Base-by-base conservation (phyloP, 2,888 invertebrate genomes). In the Cerastoderma edule region DNA sequence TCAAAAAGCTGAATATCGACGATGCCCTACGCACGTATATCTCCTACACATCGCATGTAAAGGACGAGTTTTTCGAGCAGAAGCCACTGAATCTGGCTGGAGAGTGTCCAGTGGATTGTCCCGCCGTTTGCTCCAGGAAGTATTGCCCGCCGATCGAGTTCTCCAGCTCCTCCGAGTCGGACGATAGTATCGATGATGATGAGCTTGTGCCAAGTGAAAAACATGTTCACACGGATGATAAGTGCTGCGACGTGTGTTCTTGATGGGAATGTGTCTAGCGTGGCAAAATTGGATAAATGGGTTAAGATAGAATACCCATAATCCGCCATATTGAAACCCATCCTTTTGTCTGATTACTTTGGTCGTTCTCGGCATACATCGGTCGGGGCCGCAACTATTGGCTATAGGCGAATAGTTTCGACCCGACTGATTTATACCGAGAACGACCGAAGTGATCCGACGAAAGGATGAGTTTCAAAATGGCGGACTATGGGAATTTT, bases 71-170 rank as follows among this genome's bases (percentile, higher is more conserved):
- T 67, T 91, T 85, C 71, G 33, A 63, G 3, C 67, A 83, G 63
- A 80, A 77, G 2, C 75, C 81, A 0, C 73, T 90, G 22, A 78
- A 86, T 44, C 44, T 78, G 2, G 73, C 74, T 13, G 75, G 75
- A 16, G 87, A 88, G n/a, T 91, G 91, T 71, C 91, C 91, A 2
- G 87, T 83, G 65, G 89, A 91, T 53, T 91, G 91, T 72, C 81
- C 85, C 3, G 76, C 85, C 4, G 71, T 78, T 6, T 91, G 91
- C 77, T 63, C 84, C 0, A 73, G 79, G 39, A 75, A 76, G 48
- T 81, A 87, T 32, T 90, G 91, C 71, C 88, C 88, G 1, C 85
- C 85, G 3, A 81, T 91, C 6, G 91, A 91, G 56, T 84, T 89
- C 27, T 87, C 89, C 2, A 84, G 85, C 39, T 83, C 84, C 5